Evolutionary conservation across 2,797 vertebrate genomes (phyloP).

Genomic region (Notoglanidium macrostoma): DNA sequence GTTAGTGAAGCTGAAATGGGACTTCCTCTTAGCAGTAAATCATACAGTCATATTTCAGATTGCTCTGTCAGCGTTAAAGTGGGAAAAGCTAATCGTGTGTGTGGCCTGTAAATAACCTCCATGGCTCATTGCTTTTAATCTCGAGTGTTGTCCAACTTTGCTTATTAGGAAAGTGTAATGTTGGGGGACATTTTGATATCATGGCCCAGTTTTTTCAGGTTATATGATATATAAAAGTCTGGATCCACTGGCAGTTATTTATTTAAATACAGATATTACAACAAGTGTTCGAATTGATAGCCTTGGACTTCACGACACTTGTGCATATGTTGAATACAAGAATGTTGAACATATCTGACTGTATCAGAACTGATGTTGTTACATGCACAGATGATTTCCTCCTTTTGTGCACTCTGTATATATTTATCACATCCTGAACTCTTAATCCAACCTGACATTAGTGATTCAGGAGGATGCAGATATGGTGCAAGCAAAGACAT

Average conservation of each 20-base stretch:
- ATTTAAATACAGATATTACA: too few relatives aligned
- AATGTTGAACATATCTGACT: too few relatives aligned
- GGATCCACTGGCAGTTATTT: too few relatives aligned
- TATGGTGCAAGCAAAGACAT: slow-evolving; percentile 8
- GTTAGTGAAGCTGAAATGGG: slow-evolving; percentile 37
- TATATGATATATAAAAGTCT: neutral
- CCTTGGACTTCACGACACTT: too few relatives aligned
- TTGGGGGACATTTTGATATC: neutral
- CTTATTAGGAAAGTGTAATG: neutral
- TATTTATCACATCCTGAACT: slow-evolving; percentile 16
- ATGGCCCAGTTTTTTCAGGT: neutral
- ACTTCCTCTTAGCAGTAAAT: slow-evolving; percentile 42
- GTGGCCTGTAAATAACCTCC: slow-evolving; percentile 23
- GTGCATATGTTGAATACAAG: too few relatives aligned
- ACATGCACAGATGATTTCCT: too few relatives aligned
- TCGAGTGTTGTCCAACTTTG: slow-evolving; percentile 1
- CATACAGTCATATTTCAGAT: slow-evolving; percentile 41
- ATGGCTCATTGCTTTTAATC: slow-evolving; percentile 28
- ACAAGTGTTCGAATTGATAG: too few relatives aligned
- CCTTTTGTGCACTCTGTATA: too few relatives aligned
- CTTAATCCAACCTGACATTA: neutral
- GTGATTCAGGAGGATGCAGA: slow-evolving; percentile 8
- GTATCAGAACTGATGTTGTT: too few relatives aligned
- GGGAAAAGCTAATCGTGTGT: slow-evolving; percentile 22
- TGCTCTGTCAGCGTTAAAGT: slow-evolving; percentile 36